These are phyloP conservation scores for Pinna nobilis DNA, from an alignment of 1,140 invertebrate species.

Conservation along the genomic window DNA sequence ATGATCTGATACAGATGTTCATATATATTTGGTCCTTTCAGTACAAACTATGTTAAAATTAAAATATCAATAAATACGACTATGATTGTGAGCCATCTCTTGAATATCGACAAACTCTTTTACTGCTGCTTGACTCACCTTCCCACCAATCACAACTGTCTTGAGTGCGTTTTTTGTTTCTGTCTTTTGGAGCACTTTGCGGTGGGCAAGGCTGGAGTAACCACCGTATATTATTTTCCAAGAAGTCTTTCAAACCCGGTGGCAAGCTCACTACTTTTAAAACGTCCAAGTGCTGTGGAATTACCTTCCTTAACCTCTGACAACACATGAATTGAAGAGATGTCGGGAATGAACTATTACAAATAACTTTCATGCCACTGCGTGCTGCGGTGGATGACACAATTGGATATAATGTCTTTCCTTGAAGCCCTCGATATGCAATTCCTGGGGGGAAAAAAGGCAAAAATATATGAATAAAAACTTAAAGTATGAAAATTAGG, in stretches of 20 bases:
- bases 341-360: conserved; percentile 79
- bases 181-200: conserved; percentile 10
- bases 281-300: conserved; percentile 69
- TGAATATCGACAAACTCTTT: no score
- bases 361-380: conserved; percentile 82
- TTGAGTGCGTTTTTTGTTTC: conserved; percentile 7
- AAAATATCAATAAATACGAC: no score
- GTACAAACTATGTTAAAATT: no score
- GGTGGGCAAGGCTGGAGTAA: conserved; percentile 64
- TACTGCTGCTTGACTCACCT: conserved; percentile 3
- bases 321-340: conserved; percentile 78
- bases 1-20: no score
- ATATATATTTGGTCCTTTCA: no score
- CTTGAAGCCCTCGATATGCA: conserved; percentile 82
- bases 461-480: conserved; percentile 42
- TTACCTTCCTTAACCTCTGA: conserved; percentile 63
- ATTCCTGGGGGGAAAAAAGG: no score
- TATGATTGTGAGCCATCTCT: no score
- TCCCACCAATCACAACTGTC: neutral
- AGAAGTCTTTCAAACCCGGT: conserved; percentile 70
- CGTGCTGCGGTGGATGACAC: conserved; percentile 86
- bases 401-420: conserved; percentile 83
- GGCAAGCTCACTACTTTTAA: conserved; percentile 69
- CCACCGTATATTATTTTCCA: conserved; percentile 74
- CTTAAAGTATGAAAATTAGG: neutral